A percentile compares a stretch with the other conserved stretches of the same genome.
These are phyloP conservation scores for Bruchidius siliquastri DNA, from an alignment of 2,888 invertebrate species.

Conservation along the genomic window DNA sequence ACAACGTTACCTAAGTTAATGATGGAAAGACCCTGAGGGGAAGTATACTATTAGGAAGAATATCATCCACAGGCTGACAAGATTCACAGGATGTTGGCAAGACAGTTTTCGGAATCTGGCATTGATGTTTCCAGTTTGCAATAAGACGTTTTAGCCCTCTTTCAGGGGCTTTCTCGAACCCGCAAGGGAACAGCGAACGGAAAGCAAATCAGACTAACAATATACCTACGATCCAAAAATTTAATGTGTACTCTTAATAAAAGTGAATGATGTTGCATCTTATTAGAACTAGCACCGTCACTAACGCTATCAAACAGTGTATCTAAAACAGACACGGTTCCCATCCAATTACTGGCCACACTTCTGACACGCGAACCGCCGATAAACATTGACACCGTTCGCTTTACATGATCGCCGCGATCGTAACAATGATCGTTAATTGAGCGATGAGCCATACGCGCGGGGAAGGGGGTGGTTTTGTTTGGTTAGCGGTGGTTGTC, in stretches of 20 bases:
- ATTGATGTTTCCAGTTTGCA: no score
- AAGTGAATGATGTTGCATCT: not conserved
- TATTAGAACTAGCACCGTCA: not conserved
- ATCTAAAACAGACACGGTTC: not conserved
- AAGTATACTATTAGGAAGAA: no score
- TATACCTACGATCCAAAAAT: not conserved
- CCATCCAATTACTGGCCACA: slow-evolving; percentile 2
- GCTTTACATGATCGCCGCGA: slow-evolving; percentile 21
- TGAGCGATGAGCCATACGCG: slow-evolving; percentile 10
- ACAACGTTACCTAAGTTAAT: no score
- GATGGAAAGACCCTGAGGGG: no score
- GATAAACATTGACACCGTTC: slow-evolving; percentile 21
- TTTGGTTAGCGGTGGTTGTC: slow-evolving; percentile 40
- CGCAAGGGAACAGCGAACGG: no score
- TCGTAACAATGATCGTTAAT: slow-evolving; percentile 35
- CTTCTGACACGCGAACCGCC: slow-evolving; percentile 1
- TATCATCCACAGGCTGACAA: no score
- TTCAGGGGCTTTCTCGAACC: no score
- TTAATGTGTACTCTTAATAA: not conserved
- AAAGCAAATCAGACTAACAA: no score
- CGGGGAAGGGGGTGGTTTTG: slow-evolving; percentile 30
- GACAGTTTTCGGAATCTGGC: no score
- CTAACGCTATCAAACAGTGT: not conserved
- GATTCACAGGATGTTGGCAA: no score
- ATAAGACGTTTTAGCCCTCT: no score